Conservation (phyloP, 2,888 invertebrate species). For the Nezara viridula region DNA sequence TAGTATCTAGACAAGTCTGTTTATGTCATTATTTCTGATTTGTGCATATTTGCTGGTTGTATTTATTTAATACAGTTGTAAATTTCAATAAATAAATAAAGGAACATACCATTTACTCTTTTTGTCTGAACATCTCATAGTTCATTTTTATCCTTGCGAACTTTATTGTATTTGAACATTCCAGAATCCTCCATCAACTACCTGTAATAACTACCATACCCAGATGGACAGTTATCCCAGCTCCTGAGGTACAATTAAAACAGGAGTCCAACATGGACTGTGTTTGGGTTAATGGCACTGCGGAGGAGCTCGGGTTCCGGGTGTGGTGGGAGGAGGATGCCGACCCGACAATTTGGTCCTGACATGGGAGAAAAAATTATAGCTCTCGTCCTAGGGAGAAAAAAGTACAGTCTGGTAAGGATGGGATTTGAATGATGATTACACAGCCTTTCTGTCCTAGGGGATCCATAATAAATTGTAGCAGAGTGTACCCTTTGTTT, state of each 20-base stretch:
- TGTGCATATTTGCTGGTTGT: too few relatives aligned
- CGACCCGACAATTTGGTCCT: slow-evolving; percentile 33
- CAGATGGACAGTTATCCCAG: background rate
- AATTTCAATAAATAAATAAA: too few relatives aligned
- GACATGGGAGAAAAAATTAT: slow-evolving; percentile 25
- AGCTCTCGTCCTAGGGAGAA: background rate
- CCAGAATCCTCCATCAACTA: background rate
- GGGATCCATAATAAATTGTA: background rate
- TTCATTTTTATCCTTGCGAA: background rate
- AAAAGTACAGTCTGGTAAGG: slow-evolving; percentile 1
- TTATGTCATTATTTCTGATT: too few relatives aligned
- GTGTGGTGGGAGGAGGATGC: slow-evolving; percentile 30
- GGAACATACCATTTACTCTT: background rate
- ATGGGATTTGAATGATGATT: slow-evolving; percentile 27
- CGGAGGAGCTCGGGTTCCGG: slow-evolving; percentile 3
- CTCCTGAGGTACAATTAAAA: background rate
- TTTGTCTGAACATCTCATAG: background rate
- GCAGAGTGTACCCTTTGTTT: background rate
- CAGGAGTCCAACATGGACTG: background rate
- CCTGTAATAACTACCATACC: background rate
- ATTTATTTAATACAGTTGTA: too few relatives aligned
- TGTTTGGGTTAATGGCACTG: slow-evolving; percentile 20
- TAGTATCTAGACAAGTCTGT: too few relatives aligned
- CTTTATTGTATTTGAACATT: background rate
- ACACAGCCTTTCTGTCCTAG: background rate